These are phyloP conservation scores for Marisa cornuarietis DNA, from an alignment of 1,140 invertebrate species.

Conservation along the genomic window DNA sequence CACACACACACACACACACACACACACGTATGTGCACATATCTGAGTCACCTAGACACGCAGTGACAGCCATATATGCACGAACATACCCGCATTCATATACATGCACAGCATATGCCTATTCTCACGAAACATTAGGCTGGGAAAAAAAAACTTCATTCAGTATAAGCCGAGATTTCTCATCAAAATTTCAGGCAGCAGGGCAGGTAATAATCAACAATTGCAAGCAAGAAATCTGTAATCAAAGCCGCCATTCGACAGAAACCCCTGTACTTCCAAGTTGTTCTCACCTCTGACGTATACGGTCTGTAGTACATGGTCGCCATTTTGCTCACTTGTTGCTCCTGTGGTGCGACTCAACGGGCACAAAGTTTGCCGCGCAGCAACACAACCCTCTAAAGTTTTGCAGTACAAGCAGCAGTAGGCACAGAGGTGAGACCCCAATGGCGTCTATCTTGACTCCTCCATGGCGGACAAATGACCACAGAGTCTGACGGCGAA, in stretches of 20 bases:
- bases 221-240: no score
- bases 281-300: conserved; percentile 53
- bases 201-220: background rate
- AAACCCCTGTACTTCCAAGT: background rate
- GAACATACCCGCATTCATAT: background rate
- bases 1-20: background rate
- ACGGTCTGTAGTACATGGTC: conserved; percentile 62
- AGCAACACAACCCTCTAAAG: background rate
- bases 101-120: background rate
- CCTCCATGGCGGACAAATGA: background rate
- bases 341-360: background rate
- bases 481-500: background rate
- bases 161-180: background rate
- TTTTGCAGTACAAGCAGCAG: background rate
- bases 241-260: no score
- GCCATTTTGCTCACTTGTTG: conserved; percentile 50
- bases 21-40: background rate
- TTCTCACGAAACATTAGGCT: background rate
- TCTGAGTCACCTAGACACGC: background rate
- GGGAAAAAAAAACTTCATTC: no score
- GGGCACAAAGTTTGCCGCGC: no score
- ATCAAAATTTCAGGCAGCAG: background rate
- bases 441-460: no score
- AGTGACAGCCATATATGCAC: background rate
- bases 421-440: background rate